These are phyloP conservation scores for Colossoma macropomum DNA, from an alignment of 2,113 vertebrate species.

Conservation along the genomic window DNA sequence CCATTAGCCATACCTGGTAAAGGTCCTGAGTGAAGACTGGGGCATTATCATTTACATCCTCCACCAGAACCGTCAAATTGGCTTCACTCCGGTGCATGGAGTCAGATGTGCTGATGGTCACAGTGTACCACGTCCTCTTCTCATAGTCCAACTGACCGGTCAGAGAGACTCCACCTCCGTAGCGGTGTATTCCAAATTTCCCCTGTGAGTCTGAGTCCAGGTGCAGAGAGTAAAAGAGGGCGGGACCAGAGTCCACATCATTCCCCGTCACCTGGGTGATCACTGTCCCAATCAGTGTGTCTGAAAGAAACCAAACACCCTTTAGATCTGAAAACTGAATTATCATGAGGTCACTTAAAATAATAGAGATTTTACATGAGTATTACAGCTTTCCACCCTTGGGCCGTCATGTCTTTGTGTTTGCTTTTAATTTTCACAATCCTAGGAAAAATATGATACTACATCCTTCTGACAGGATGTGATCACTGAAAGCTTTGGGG, in stretches of 20 bases:
- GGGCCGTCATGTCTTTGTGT: constrained; percentile 38
- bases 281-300: constrained; percentile 90
- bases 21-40: constrained; percentile 88
- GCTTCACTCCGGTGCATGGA: constrained; percentile 85
- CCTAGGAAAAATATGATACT: constrained; percentile 40
- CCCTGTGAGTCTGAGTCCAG: constrained; percentile 76
- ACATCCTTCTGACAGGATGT: constrained; percentile 68
- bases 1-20: constrained; percentile 84
- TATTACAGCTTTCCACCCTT: constrained; percentile 34
- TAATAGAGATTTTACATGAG: constrained; percentile 6
- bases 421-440: constrained; percentile 48
- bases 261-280: constrained; percentile 95
- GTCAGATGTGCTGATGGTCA: constrained; percentile 88
- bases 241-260: constrained; percentile 92
- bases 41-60: constrained; percentile 93
- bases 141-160: constrained; percentile 87
- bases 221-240: constrained; percentile 84
- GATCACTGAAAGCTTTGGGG: constrained; percentile 64
- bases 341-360: constrained; percentile 39
- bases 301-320: constrained; percentile 66
- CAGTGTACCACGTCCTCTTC: constrained; percentile 81
- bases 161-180: constrained; percentile 85
- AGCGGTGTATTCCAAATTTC: constrained; percentile 89
- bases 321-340: constrained; percentile 19
- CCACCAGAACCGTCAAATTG: constrained; percentile 89